These are phyloP conservation scores for Irena cyanogastra DNA, from an alignment of 2,113 vertebrate species.

Conservation along the genomic window DNA sequence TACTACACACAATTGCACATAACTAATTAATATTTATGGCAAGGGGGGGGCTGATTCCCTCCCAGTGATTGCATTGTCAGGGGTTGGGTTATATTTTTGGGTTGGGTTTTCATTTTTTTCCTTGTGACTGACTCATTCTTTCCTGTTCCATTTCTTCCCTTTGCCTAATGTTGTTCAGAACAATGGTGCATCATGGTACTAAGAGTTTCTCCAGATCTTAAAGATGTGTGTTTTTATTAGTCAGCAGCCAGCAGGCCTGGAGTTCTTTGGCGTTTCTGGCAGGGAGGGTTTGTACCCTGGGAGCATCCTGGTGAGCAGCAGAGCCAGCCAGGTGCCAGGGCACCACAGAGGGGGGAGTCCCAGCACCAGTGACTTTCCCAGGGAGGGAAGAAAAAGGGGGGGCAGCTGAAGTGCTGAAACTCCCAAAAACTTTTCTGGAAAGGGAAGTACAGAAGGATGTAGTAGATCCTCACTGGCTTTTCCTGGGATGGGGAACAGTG, in stretches of 20 bases:
- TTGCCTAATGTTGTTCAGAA: slow-evolving; percentile 7
- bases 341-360: neutral
- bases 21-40: slow-evolving; percentile 18
- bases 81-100: neutral
- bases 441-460: neutral
- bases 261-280: neutral
- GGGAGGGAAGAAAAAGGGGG: accelerated
- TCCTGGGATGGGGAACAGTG: neutral
- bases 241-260: neutral
- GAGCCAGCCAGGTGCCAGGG: neutral
- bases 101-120: slow-evolving; percentile 7
- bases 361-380: neutral
- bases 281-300: neutral
- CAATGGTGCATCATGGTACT: slow-evolving; percentile 32
- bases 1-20: slow-evolving; percentile 56
- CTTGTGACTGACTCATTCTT: slow-evolving; percentile 24
- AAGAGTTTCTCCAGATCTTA: slow-evolving; percentile 8
- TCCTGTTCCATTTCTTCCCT: neutral
- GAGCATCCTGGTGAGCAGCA: neutral
- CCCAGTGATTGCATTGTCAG: slow-evolving; percentile 12
- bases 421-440: neutral
- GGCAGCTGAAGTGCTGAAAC: neutral
- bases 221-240: neutral
- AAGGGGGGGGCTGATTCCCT: neutral
- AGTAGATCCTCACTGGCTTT: neutral